These are phyloP conservation scores for Oxystoma pomonae DNA, from an alignment of 2,888 invertebrate species.

Conservation along the genomic window DNA sequence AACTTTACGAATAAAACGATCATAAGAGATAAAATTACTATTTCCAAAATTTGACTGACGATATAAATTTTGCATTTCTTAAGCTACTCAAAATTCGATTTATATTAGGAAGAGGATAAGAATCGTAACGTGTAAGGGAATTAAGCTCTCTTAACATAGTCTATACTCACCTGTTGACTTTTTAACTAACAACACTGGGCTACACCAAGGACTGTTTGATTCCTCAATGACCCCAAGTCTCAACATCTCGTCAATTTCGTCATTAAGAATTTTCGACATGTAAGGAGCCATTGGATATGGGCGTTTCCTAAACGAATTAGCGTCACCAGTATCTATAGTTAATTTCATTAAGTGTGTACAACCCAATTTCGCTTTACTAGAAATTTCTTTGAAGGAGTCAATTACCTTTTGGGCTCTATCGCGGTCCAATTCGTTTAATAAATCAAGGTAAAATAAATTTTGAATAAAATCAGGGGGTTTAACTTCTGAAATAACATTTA, in stretches of 20 bases:
- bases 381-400: slow-evolving; percentile 3
- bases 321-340: slow-evolving; percentile 10
- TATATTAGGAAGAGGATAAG: too few relatives aligned
- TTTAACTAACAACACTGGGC: slow-evolving; percentile 32
- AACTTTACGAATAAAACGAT: too few relatives aligned
- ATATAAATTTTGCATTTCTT: too few relatives aligned
- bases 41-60: too few relatives aligned
- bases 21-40: too few relatives aligned
- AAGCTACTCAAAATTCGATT: too few relatives aligned
- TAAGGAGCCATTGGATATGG: slow-evolving; percentile 11
- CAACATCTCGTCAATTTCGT: slow-evolving; percentile 10
- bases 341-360: slow-evolving; percentile 4
- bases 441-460: too few relatives aligned
- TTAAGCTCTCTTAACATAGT: slow-evolving; percentile 37
- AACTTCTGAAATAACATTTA: too few relatives aligned
- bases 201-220: slow-evolving; percentile 30
- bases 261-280: slow-evolving; percentile 6
- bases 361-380: not conserved
- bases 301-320: slow-evolving; percentile 7
- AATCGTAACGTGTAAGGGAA: too few relatives aligned
- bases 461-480: too few relatives aligned
- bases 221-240: slow-evolving; percentile 19
- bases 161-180: slow-evolving; percentile 29
- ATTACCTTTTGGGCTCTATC: too few relatives aligned
- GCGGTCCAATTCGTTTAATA: too few relatives aligned